These are phyloP conservation scores for Lucilia cuprina DNA, from an alignment of 1,140 invertebrate genomes.

Conservation along the genomic window DNA sequence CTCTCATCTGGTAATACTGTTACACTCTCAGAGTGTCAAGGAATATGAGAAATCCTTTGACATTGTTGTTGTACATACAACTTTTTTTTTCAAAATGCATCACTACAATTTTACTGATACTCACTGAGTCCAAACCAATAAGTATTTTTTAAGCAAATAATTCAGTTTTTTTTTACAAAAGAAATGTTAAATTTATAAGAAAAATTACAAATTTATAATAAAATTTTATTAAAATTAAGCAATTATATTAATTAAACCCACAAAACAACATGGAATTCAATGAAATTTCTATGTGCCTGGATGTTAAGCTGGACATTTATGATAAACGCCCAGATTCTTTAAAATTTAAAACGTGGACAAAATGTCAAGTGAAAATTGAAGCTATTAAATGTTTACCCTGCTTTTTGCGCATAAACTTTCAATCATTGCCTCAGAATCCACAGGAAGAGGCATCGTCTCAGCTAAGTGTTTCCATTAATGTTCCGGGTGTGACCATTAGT, in stretches of 20 bases:
- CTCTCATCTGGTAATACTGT: too few species aligned
- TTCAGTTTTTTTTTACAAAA: slow-evolving; percentile 1
- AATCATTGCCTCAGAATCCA: slow-evolving; percentile 36
- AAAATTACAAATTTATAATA: background rate
- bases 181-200: background rate
- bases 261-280: slow-evolving; percentile 53
- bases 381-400: slow-evolving; percentile 61
- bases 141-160: background rate
- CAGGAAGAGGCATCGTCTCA: slow-evolving; percentile 23
- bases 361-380: slow-evolving; percentile 59
- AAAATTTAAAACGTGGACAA: slow-evolving; percentile 56
- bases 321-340: slow-evolving; percentile 55
- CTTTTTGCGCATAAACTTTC: slow-evolving; percentile 55
- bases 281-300: slow-evolving; percentile 59
- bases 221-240: slow-evolving; percentile 13
- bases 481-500: slow-evolving; percentile 54
- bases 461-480: slow-evolving; percentile 54
- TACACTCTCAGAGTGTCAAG: background rate
- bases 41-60: background rate
- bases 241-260: background rate
- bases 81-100: too few species aligned
- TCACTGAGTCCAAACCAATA: too few species aligned
- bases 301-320: slow-evolving; percentile 59
- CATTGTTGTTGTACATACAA: slow-evolving; percentile 39
- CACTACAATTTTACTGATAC: too few species aligned